These are phyloP conservation scores for Drosophila nigricruria DNA, from an alignment of 2,888 invertebrate genomes.

Conservation along the genomic window DNA sequence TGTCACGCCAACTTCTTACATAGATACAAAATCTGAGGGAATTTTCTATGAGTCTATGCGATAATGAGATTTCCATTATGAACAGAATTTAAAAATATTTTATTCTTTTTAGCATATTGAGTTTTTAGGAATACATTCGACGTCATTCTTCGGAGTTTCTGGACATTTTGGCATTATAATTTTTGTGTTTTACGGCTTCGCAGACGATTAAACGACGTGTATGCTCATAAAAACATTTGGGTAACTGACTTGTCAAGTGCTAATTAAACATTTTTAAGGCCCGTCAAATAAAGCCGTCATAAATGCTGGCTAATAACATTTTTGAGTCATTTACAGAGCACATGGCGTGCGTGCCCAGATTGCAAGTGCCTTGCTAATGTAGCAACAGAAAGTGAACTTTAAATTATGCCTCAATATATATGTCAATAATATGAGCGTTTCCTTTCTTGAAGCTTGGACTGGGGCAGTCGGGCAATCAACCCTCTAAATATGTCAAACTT, in stretches of 20 bases:
- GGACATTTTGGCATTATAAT: not conserved
- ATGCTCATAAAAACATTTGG: constrained; percentile 29
- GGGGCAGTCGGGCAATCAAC: constrained; percentile 45
- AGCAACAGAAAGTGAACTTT: constrained; percentile 11
- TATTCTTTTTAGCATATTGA: not conserved
- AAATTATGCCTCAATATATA: constrained; percentile 9
- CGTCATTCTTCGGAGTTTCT: not conserved
- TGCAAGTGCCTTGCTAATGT: constrained; percentile 31
- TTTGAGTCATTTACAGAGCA: constrained; percentile 28
- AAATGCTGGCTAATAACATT: constrained; percentile 43
- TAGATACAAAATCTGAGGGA: not conserved
- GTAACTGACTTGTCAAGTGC: constrained; percentile 54
- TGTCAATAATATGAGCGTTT: constrained; percentile 6
- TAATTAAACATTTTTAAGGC: constrained; percentile 72
- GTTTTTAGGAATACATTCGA: not conserved
- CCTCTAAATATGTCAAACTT: constrained; percentile 32
- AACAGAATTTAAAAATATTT: not conserved
- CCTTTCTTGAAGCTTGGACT: constrained; percentile 21
- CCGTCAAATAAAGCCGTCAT: constrained; percentile 59
- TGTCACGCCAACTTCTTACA: not conserved
- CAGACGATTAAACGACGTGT: not conserved
- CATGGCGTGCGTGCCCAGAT: constrained; percentile 49
- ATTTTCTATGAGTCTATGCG: not conserved
- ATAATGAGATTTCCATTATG: not conserved
- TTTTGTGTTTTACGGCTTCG: not conserved